Percentiles rank a stretch among this genome's conserved stretches.
These are phyloP conservation scores for Sitta carolinensis DNA, from an alignment of 2,797 vertebrate genomes.

Conservation along the genomic window DNA sequence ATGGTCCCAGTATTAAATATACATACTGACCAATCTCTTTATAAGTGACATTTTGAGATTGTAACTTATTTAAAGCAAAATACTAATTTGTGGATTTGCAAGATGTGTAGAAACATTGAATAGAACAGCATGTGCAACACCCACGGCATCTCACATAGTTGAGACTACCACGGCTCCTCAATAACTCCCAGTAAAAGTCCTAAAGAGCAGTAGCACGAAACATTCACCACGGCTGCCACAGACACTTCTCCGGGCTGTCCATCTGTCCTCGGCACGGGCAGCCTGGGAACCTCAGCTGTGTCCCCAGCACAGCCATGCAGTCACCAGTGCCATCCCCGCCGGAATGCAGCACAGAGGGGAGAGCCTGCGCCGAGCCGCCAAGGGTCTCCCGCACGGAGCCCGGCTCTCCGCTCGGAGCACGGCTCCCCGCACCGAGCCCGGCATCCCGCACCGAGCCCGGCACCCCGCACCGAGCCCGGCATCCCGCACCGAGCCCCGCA, in stretches of 20 bases:
- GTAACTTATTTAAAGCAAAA: neutral
- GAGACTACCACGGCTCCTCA: neutral
- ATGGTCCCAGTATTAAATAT: neutral
- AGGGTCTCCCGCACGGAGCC: neutral
- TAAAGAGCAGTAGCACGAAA: neutral
- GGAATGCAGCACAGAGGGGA: rapidly evolving
- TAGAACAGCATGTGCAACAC: neutral
- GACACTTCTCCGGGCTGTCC: neutral
- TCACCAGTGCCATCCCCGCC: neutral
- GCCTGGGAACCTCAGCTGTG: neutral
- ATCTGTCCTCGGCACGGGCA: neutral
- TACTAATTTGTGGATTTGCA: no score
- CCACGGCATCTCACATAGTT: neutral
- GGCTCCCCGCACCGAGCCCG: no score
- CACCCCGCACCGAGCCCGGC: no score
- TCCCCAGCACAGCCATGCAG: rapidly evolving
- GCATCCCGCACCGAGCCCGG: no score
- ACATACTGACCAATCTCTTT: neutral
- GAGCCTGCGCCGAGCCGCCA: rapidly evolving
- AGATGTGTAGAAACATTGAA: neutral
- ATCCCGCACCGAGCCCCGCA: no score
- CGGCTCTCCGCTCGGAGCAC: neutral
- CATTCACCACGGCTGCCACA: neutral
- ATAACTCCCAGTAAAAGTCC: neutral
- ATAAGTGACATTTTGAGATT: neutral